A percentile compares a stretch with the other conserved stretches of the same genome.
Conservation (phyloP, 2,113 vertebrate species). For the Salvelinus alpinus region DNA sequence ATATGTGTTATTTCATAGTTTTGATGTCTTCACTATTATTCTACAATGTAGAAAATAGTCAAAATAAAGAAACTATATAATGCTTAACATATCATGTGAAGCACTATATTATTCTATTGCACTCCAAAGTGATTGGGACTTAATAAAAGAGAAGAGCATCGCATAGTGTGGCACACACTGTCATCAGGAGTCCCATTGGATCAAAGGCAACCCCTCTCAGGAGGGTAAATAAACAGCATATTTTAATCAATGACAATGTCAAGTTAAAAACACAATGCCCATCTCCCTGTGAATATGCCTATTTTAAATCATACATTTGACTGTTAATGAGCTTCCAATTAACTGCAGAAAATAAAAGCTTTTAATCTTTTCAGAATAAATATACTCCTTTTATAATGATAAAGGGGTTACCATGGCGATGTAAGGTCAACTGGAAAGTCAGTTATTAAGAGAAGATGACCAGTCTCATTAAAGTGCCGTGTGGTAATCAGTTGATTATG, state of each 20-base stretch:
- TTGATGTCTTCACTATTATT: no score
- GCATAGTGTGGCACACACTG: not conserved
- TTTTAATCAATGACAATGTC: not conserved
- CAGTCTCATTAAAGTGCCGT: slow-evolving; percentile 45
- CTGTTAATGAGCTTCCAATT: slow-evolving; percentile 51
- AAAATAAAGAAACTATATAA: no score
- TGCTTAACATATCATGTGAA: no score
- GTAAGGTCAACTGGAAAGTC: slow-evolving; percentile 35
- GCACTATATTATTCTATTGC: no score
- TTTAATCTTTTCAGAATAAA: slow-evolving; percentile 36
- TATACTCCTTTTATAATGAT: slow-evolving; percentile 45
- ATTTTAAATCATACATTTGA: no score
- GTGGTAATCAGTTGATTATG: slow-evolving; percentile 38
- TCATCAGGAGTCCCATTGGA: not conserved
- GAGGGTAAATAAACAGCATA: not conserved
- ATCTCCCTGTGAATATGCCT: slow-evolving; percentile 1
- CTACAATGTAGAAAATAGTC: no score
- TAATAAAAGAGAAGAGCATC: not conserved
- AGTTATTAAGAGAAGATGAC: slow-evolving; percentile 38
- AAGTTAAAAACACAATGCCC: slow-evolving; percentile 3
- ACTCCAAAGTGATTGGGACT: not conserved
- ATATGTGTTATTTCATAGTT: no score
- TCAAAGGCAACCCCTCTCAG: not conserved
- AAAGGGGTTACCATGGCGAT: slow-evolving; percentile 15
- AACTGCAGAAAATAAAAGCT: slow-evolving; percentile 21